Evolutionary conservation across 2,797 vertebrate genomes (phyloP), one percentile per base, ranked within the genome.

Genomic region (Poeciliopsis gracilis): DNA sequence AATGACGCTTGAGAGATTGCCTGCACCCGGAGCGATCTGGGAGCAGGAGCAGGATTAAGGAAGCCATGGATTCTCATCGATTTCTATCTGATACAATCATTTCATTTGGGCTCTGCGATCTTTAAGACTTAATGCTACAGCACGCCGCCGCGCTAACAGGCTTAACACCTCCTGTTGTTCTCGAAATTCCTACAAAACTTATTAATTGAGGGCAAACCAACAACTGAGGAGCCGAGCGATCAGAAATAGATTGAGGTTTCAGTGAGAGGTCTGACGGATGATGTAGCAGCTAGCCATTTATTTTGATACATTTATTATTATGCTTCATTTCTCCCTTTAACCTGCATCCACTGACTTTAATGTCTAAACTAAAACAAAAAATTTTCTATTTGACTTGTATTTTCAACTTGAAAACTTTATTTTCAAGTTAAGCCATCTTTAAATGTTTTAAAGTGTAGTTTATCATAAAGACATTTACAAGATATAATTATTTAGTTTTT

Each of bases 51-150:
- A 82, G 93, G 95, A 96, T 96, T 95, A 95, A 93, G 93, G 92
- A 93, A 94, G 92, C 89, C 94, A 94, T 95, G 94, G 94, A 95
- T 95, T 94, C 93, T 88, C 93, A 96, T 95, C 43, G 95, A 96
- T 96, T 95, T 96, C 93, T 93, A 95, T 94, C 95, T 94, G 95
- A 96, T 95, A 95, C 94, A 95, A 96, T 96, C 95, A 95, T 95
- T 96, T 95, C 92, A 95, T 96, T 95, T 95, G 93, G 86, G 82
- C 91, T 94, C 90, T 53, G 49, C 93, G 92, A 95, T 95, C 94
- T 92, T 95, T 53, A 25, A 53, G 49, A 88, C 86, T 80, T 86
- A 80, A 89, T 88, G 89, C 89, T 88, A 66, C 84, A 90, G 90
- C 91, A 93, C 80, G 87, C 86, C 83, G 85, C 84, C 88, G 78